phyloP scores from a whole-genome alignment of 2,888 invertebrate species.

The Sarcophaga caerulescens region DNA sequence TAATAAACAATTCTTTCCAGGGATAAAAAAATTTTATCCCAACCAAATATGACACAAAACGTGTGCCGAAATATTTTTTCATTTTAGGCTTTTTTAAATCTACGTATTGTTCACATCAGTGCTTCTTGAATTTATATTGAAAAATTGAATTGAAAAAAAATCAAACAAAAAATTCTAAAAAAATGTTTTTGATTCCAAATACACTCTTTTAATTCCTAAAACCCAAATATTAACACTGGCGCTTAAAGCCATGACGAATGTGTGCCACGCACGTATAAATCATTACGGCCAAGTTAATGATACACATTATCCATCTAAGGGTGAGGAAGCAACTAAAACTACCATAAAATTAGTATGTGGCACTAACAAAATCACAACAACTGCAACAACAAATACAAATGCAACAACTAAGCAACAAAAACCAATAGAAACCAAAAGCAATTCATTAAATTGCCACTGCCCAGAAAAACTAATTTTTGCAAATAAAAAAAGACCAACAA shows the following conservation, averaged over 20 bases:
- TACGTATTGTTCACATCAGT: no score
- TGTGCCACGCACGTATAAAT: conserved; percentile 68
- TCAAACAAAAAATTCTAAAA: not conserved
- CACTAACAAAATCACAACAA: conserved; percentile 28
- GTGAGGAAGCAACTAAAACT: conserved; percentile 52
- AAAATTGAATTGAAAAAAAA: no score
- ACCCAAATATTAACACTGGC: conserved; percentile 49
- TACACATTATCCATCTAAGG: conserved; percentile 56
- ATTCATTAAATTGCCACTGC: conserved; percentile 67
- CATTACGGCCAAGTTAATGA: conserved; percentile 59
- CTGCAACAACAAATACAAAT: not conserved
- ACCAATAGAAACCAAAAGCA: conserved; percentile 48
- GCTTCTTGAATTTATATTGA: no score
- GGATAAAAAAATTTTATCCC: no score
- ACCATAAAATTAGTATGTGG: conserved; percentile 61
- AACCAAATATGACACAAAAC: not conserved
- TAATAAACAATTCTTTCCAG: no score
- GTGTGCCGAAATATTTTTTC: not conserved
- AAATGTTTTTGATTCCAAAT: not conserved
- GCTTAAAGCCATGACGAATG: conserved; percentile 66
- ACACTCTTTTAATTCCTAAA: conserved; percentile 20
- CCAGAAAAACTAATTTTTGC: conserved; percentile 60
- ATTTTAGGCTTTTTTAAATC: not conserved
- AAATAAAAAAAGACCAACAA: not conserved
- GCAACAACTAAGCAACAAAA: not conserved